Evolutionary conservation across 2,113 vertebrate genomes (phyloP).

Genomic region (Atherinomorus stipes): DNA sequence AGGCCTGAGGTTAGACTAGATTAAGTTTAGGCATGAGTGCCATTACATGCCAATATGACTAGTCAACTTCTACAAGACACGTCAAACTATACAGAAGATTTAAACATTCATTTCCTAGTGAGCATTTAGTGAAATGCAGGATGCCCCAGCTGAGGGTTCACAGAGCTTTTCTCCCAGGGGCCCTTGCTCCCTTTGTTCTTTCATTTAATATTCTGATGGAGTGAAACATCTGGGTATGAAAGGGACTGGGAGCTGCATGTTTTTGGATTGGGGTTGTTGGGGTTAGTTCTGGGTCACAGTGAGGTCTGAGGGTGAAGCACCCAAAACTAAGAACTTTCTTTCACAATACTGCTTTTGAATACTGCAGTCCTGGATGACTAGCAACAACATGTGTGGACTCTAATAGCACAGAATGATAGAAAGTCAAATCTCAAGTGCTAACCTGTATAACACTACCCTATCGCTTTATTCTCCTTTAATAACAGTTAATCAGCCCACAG

Average conservation of each 20-base stretch:
- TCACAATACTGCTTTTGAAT: not conserved
- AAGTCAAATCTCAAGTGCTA: not conserved
- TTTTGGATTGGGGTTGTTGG: not conserved
- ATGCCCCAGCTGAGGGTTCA: not conserved
- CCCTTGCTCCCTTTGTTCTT: not conserved
- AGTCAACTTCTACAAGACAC: not conserved
- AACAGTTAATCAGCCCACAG: not conserved
- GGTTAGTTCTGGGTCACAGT: slow-evolving; percentile 46
- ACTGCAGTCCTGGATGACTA: not conserved
- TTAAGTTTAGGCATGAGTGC: not conserved
- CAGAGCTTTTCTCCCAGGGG: not conserved
- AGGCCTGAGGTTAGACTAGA: not conserved
- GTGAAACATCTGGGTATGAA: slow-evolving; percentile 24
- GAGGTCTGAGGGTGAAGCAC: slow-evolving; percentile 10
- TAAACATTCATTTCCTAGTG: not conserved
- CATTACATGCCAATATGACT: not conserved
- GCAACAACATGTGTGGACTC: not conserved
- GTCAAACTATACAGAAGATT: no score
- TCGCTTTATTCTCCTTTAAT: not conserved
- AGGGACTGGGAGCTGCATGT: not conserved
- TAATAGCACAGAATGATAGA: not conserved
- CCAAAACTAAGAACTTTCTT: slow-evolving; percentile 4
- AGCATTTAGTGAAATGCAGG: not conserved
- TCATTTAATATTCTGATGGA: slow-evolving; percentile 44
- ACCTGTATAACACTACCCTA: not conserved